phyloP scores from a whole-genome alignment of 2,113 vertebrate species.

The Columba livia region DNA sequence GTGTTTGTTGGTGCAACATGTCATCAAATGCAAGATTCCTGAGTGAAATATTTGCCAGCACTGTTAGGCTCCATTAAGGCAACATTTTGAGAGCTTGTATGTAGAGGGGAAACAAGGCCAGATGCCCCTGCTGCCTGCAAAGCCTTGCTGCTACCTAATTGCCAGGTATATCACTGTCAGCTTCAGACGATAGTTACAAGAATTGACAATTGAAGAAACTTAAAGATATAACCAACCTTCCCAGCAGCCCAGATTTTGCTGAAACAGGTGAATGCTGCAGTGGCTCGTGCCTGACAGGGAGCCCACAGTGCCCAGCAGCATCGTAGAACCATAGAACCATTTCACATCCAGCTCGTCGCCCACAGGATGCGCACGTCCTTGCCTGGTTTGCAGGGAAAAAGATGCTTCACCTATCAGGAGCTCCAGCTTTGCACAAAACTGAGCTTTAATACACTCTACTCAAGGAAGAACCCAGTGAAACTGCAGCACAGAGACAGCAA shows the following conservation, averaged over 20 bases:
- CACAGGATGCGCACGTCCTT: not conserved
- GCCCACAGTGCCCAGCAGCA: not conserved
- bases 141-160: constrained; percentile 12
- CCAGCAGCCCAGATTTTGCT: not conserved
- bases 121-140: not conserved
- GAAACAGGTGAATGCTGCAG: not conserved
- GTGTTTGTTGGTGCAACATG: constrained; percentile 15
- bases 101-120: not conserved
- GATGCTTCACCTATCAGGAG: not conserved
- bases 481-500: too few species aligned
- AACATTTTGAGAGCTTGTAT: not conserved
- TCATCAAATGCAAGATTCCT: not conserved
- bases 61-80: not conserved
- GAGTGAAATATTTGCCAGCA: constrained; percentile 26
- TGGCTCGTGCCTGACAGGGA: not conserved
- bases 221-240: constrained; percentile 37
- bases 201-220: constrained; percentile 17
- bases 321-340: not conserved
- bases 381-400: fast-evolving
- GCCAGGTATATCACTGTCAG: constrained; percentile 10
- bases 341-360: not conserved
- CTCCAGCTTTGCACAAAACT: too few species aligned
- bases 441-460: too few species aligned
- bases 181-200: not conserved
- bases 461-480: too few species aligned